Base-by-base conservation (phyloP, 2,888 invertebrate genomes). In the Tortricodes alternella region DNA sequence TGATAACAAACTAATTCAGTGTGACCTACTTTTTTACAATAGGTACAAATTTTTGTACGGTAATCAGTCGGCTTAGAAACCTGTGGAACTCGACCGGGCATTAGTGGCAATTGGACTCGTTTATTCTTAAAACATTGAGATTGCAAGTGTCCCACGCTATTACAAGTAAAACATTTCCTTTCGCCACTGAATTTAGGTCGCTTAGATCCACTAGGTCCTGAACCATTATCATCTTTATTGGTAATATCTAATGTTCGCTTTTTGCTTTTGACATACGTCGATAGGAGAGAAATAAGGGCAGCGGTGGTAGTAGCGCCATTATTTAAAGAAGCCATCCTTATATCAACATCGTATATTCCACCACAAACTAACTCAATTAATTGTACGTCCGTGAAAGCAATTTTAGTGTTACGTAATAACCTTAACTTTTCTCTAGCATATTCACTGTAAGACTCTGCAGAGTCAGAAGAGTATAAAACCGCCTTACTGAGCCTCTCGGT, bases 1-100 rank as follows among this genome's bases (percentile, higher is more conserved):
- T 15, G 24, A 8, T 11, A 53, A 35, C 63, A 65, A 7, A 41
- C 27, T 2, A 39, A 18, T 0, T 57, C 60, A 0, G 15, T 38
- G 35, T 65, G 63, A 0, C 65, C 62, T 0, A 23, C 8, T 32
- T 62, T 65, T 43, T 63, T 62, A 39, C 63, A 65, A 46, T 34
- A 55, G 1, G 56, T 37, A 39, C 65, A 65, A 37, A 21, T 1
- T 11, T 32, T 32, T 24, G 6, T 2, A 4, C 9, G 24, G 4
- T 4, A 24, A 6, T 24, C 6, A 24, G 7, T 2, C 9, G 24
- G 24, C 24, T 24, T 24, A 24, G 24, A 9, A 24, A 7, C 6
- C 24, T 3, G 24, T 24, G 24, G 24, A 1, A 9, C 6, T 24
- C 2, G 24, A 7, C 6, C 6, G 2, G 24, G 6, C 6, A 24